Conservation (phyloP, 2,888 invertebrate species). For the Volucella inflata region DNA sequence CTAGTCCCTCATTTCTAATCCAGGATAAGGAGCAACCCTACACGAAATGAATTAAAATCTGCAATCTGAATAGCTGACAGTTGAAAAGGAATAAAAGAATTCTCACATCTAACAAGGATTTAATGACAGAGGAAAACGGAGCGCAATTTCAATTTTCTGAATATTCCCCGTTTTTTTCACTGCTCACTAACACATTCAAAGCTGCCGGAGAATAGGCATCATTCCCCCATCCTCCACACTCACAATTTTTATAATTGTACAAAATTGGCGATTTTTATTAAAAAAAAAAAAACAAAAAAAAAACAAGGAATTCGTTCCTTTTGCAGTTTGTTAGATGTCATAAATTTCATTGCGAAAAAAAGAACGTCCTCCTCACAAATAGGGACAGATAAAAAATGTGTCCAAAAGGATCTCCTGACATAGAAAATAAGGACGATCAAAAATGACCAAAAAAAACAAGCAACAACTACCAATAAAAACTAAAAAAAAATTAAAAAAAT, state of each 20-base stretch:
- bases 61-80: slow-evolving; percentile 51
- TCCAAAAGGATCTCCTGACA: slow-evolving; percentile 50
- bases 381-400: slow-evolving; percentile 40
- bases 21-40: slow-evolving; percentile 28
- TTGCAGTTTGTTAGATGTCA: slow-evolving; percentile 66
- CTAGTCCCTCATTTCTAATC: slow-evolving; percentile 16
- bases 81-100: slow-evolving; percentile 28
- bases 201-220: neutral
- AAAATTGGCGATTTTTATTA: slow-evolving; percentile 58
- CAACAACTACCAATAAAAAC: slow-evolving; percentile 54
- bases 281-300: neutral
- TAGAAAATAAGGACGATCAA: slow-evolving; percentile 67
- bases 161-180: slow-evolving; percentile 3
- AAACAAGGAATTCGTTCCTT: slow-evolving; percentile 37
- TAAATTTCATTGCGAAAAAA: slow-evolving; percentile 59
- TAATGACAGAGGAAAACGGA: slow-evolving; percentile 49
- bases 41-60: slow-evolving; percentile 41
- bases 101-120: slow-evolving; percentile 57
- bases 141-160: slow-evolving; percentile 54
- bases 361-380: slow-evolving; percentile 2
- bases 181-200: neutral
- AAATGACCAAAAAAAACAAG: slow-evolving; percentile 53
- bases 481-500: neutral
- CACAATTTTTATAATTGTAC: slow-evolving; percentile 59
- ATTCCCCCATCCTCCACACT: neutral